Evolutionary conservation across 92 coral and sea anemone species (phyloP), one percentile per base, ranked within the genome.

Genomic region (Metridium senile): DNA sequence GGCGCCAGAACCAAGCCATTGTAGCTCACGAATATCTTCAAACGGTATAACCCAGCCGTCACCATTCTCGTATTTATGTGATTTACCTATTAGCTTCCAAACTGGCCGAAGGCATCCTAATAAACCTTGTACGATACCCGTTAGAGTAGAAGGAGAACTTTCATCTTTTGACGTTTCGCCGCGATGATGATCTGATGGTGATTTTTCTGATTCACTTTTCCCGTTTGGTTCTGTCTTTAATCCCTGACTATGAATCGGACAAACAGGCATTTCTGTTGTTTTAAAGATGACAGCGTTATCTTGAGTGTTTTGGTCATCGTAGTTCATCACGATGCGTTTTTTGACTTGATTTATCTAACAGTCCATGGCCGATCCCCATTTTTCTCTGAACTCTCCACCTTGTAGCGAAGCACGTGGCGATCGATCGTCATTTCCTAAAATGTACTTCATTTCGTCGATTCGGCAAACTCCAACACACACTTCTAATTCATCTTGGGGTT

Each of bases 1-100:
- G 0, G 97, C 93, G 1, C 97, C 97, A 0, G 97, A 85, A 19
- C 97, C 97, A 10, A 92, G 74, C 97, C 97, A 92, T 33, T 89
- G 93, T 22, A 92, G 57, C 64, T 86, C 97, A 20, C 79, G 70
- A 33, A 92, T 92, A 47, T 92, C 97, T 27, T 92, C 97, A 68
- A 92, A 89, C 2, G 97, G 97, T 20, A 92, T 89, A 9, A 84
- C 63, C 97, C 97, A 92, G 27, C 68, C 68, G 63, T 89, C 97
- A 1, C 65, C 47, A 45, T 82, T 89, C 52, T 86, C 91, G 62
- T 85, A 85, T 66, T 89, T 89, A 22, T 89, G 68, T 59, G 89
- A 84, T 72, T 92, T 92, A 20, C 97, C 97, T 33, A 92, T 59
- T 0, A 92, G 91, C 31, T 79, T 71, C 97, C 97, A 92, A 11